Evolutionary conservation across 2,113 vertebrate genomes (phyloP), one percentile per base, ranked within the genome.

Genomic region (Melanotaenia duboulayi): DNA sequence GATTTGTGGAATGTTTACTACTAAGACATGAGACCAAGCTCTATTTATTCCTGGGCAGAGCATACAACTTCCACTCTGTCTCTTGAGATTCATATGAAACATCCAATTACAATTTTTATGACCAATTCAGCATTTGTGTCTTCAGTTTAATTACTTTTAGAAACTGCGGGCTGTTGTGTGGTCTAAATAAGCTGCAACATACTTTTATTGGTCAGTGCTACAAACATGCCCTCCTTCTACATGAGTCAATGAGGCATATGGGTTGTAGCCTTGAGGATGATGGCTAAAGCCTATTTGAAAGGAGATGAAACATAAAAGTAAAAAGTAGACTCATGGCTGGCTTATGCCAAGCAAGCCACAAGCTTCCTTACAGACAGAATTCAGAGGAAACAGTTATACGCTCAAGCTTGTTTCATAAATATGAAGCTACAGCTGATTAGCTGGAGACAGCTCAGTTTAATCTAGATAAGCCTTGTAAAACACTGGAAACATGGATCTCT

Each of bases 391-490:
- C 10, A 22, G 23, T 57, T 19, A 17, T 3, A 35, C 19, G 17
- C 20, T 23, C 6, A 14, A 48, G 14, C 28, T 11, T 49, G 2
- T 73, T 49, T 14, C 11, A 14, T 62, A 20, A 67, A 54, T 39
- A 51, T 46, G 49, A 67, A 54, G 32, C 57, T 62, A 0, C 11
- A 52, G 37, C 11, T 37, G 11, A 54, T 46, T 76, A 54, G 46
- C n/a, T 54, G 67, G 55, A 58, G 48, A 58, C 37, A 44, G 52
- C 19, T 22, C 49, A 28, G 14, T 25, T 17, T 49, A 61, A 48
- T 17, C 44, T 48, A 8, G 44, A 48, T 48, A 48, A 48, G 17
- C 44, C 44, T 17, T 2, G 56, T 51, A 17, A 23, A 32, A 55
- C 23, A 59, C n/a, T 0, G 19, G 24, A 81, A 65, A 61, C 3